Conservation (phyloP, 2,888 invertebrate genomes). For the Melanargia galathea region DNA sequence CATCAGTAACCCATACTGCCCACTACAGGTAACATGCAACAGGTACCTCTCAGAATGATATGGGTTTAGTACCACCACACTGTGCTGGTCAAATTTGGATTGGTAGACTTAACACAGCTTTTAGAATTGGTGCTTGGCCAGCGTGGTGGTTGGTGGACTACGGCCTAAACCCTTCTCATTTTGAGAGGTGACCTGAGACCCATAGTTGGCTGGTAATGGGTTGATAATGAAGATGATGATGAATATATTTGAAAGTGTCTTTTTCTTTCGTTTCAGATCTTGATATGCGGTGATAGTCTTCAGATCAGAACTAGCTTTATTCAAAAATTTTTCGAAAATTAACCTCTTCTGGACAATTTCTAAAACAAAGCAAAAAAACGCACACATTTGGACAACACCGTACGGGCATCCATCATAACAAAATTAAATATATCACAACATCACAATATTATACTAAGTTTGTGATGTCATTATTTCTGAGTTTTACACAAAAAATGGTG, state of each 20-base stretch:
- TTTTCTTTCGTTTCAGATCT: constrained; percentile 65
- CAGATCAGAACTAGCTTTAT: constrained; percentile 46
- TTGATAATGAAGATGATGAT: too few relatives aligned
- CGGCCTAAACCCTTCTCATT: too few relatives aligned
- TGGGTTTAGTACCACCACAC: too few relatives aligned
- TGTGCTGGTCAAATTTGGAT: too few relatives aligned
- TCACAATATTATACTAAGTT: not conserved
- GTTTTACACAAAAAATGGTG: constrained; percentile 26
- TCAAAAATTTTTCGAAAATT: constrained; percentile 42
- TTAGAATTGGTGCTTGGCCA: too few relatives aligned
- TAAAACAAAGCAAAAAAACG: constrained; percentile 29
- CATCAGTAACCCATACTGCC: too few relatives aligned
- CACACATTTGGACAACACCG: constrained; percentile 43
- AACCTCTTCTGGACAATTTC: constrained; percentile 39
- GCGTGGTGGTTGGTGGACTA: too few relatives aligned
- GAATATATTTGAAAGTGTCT: not conserved
- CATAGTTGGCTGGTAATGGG: too few relatives aligned
- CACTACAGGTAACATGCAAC: too few relatives aligned
- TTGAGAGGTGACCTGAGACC: too few relatives aligned
- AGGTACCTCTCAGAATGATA: too few relatives aligned
- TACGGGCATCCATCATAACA: constrained; percentile 52
- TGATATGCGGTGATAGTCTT: constrained; percentile 75
- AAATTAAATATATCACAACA: not conserved
- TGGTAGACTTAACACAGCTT: too few relatives aligned
- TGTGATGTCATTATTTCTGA: constrained; percentile 6